Conservation (phyloP, 2,888 invertebrate species). For the Amblyjoppa proteus region DNA sequence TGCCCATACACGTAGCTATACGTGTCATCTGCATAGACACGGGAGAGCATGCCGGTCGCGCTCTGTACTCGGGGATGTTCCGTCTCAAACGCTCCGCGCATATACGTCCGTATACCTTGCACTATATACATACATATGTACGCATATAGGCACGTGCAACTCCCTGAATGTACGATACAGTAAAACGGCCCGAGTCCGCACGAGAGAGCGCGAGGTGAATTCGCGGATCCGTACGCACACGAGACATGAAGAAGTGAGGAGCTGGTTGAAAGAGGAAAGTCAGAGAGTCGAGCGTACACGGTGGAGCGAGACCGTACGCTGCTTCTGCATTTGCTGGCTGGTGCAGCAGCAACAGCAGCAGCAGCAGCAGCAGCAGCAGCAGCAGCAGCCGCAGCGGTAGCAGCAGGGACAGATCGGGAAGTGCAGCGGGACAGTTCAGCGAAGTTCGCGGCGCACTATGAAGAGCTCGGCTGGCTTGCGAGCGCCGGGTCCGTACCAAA, state of each 20-base stretch:
- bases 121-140: conserved; percentile 5
- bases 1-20: conserved; percentile 3
- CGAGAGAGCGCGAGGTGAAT: conserved; percentile 32
- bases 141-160: conserved; percentile 16
- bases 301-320: conserved; percentile 16
- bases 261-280: conserved; percentile 38
- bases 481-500: conserved; percentile 64
- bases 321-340: conserved; percentile 30
- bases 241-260: conserved; percentile 12
- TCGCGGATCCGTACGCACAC: conserved; percentile 22
- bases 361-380: conserved; percentile 6
- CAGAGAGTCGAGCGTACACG: conserved; percentile 46
- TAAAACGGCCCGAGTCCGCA: conserved; percentile 24
- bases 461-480: conserved; percentile 39
- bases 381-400: background rate
- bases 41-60: conserved; percentile 14
- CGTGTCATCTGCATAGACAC: conserved; percentile 6
- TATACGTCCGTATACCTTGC: conserved; percentile 12
- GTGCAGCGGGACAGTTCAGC: conserved; percentile 58
- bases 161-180: conserved; percentile 32
- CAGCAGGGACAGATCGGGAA: conserved; percentile 17
- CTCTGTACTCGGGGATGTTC: conserved; percentile 29
- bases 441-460: conserved; percentile 21
- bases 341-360: background rate
- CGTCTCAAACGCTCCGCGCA: conserved; percentile 26